Percentiles rank a stretch among this genome's conserved stretches.
Conservation (phyloP, 2,888 invertebrate species). For the Asteroscopus sphinx region DNA sequence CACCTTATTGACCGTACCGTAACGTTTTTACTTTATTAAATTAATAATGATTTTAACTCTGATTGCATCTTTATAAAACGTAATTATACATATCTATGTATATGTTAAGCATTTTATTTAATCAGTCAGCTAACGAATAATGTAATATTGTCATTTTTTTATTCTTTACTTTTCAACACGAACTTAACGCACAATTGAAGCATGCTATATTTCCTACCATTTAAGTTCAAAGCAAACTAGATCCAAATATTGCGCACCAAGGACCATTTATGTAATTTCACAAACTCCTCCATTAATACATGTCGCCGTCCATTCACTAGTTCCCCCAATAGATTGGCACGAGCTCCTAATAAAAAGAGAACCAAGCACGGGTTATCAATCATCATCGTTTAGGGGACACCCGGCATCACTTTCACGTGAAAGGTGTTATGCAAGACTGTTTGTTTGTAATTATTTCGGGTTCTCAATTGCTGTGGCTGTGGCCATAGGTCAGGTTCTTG, state of each 20-base stretch:
- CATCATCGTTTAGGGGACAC: conserved; percentile 59
- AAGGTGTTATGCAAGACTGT: conserved; percentile 58
- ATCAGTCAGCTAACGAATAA: no score
- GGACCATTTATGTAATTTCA: not conserved
- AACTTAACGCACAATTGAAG: no score
- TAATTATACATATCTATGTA: no score
- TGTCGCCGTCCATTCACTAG: conserved; percentile 22
- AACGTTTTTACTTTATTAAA: no score
- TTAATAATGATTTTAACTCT: no score
- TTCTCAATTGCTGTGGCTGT: conserved; percentile 53
- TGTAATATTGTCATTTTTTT: no score
- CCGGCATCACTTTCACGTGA: conserved; percentile 49
- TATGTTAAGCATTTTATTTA: no score
- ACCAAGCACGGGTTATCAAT: conserved; percentile 52
- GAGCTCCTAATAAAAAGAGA: conserved; percentile 29
- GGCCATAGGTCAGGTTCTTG: conserved; percentile 54
- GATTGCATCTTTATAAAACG: no score
- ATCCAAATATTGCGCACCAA: not conserved
- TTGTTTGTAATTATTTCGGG: conserved; percentile 54
- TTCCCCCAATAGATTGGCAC: conserved; percentile 34
- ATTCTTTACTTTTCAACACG: no score
- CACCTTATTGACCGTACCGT: no score
- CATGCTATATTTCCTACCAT: not conserved
- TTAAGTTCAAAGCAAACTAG: not conserved
- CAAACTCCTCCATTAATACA: conserved; percentile 20